Percentiles rank a stretch among this genome's conserved stretches.
Conservation (phyloP, 1,140 invertebrate genomes). For the Cyclina sinensis region DNA sequence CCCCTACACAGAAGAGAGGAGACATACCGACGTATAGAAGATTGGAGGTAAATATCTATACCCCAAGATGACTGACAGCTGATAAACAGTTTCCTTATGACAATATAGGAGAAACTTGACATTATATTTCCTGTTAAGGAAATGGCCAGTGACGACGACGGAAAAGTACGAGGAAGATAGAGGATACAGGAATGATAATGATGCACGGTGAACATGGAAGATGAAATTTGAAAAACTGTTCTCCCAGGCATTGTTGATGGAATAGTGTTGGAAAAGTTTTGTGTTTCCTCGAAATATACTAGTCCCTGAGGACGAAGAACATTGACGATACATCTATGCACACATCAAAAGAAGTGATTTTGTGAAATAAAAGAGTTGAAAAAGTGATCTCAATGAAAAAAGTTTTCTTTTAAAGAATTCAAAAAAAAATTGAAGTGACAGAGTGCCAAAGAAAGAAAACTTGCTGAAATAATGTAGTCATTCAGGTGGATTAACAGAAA, state of each 20-base stretch:
- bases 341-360: neutral
- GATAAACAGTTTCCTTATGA: neutral
- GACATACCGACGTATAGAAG: neutral
- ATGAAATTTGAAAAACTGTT: neutral
- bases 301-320: constrained; percentile 1
- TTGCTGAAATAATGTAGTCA: too few species aligned
- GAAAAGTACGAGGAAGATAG: neutral
- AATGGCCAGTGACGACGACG: neutral
- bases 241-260: neutral
- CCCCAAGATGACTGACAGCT: neutral
- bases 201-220: neutral
- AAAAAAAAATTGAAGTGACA: too few species aligned
- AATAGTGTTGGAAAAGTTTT: neutral
- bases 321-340: neutral
- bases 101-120: neutral
- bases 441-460: too few species aligned
- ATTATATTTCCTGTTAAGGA: neutral
- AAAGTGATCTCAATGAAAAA: neutral
- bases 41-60: neutral
- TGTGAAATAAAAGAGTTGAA: neutral
- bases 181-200: neutral
- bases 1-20: neutral
- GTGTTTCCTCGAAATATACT: constrained; percentile 5
- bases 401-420: too few species aligned
- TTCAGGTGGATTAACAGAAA: too few species aligned